These are phyloP conservation scores for Zaprionus davidi DNA, from an alignment of 1,140 invertebrate species.

Conservation along the genomic window DNA sequence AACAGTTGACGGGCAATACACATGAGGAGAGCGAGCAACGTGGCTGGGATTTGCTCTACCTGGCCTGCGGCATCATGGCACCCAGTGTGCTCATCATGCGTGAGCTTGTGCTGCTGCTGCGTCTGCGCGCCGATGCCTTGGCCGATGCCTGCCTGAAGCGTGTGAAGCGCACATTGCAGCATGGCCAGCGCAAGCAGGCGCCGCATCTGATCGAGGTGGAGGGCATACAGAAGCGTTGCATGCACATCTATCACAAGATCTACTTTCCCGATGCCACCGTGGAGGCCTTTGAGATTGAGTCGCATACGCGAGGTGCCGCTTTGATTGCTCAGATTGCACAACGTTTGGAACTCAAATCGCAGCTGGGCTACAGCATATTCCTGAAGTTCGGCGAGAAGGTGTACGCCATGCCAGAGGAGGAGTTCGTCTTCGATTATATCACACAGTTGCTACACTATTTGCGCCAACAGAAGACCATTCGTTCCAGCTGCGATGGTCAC, in stretches of 20 bases:
- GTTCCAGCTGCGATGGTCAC: slow-evolving; percentile 87
- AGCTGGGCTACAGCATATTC: slow-evolving; percentile 96
- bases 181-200: slow-evolving; percentile 93
- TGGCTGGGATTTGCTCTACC: slow-evolving; percentile 97
- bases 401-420: slow-evolving; percentile 95
- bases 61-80: slow-evolving; percentile 93
- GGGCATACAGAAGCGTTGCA: slow-evolving; percentile 96
- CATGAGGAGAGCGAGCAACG: slow-evolving; percentile 93
- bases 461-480: slow-evolving; percentile 90
- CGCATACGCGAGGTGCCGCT: slow-evolving; percentile 94
- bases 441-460: slow-evolving; percentile 95
- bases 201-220: slow-evolving; percentile 97
- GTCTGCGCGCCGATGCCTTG: slow-evolving; percentile 90
- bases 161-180: slow-evolving; percentile 91
- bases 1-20: slow-evolving; percentile 95
- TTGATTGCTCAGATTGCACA: slow-evolving; percentile 93
- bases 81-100: slow-evolving; percentile 87
- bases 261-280: slow-evolving; percentile 97
- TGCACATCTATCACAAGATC: slow-evolving; percentile 96
- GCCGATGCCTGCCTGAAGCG: slow-evolving; percentile 93
- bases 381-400: slow-evolving; percentile 95
- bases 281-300: slow-evolving; percentile 91
- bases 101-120: slow-evolving; percentile 90
- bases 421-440: slow-evolving; percentile 98
- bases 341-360: slow-evolving; percentile 89